Percentiles rank a stretch among this genome's conserved stretches.
Evolutionary conservation across 2,888 invertebrate species (phyloP).

Genomic region (Nephrocerus scutellatus): DNA sequence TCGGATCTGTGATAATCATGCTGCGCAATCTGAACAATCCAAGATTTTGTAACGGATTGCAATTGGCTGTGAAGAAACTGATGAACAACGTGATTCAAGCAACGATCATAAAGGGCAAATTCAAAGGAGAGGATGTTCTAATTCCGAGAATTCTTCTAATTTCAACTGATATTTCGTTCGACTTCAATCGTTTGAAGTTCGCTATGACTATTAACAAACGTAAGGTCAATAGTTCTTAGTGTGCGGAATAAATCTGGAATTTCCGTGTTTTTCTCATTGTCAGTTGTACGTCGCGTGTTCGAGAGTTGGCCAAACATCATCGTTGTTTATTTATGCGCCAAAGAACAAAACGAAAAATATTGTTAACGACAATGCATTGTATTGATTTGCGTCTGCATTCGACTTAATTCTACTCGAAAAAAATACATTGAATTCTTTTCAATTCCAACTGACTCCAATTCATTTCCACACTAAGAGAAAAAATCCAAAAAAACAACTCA

Average conservation of each 20-base stretch:
- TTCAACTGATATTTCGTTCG: background rate
- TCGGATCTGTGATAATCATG: conserved; percentile 25
- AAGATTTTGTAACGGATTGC: conserved; percentile 27
- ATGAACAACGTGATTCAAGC: conserved; percentile 28
- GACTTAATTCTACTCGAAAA: too few relatives aligned
- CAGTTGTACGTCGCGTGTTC: conserved; percentile 16
- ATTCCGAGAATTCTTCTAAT: background rate
- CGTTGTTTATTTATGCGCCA: conserved; percentile 4
- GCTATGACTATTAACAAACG: conserved; percentile 19
- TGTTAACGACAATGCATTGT: conserved; percentile 2
- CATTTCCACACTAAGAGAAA: too few relatives aligned
- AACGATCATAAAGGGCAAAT: conserved; percentile 17
- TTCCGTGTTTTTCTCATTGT: conserved; percentile 7
- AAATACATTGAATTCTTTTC: too few relatives aligned
- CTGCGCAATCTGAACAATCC: conserved; percentile 25
- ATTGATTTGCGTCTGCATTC: too few relatives aligned
- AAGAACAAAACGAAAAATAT: conserved; percentile 15
- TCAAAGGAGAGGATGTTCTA: conserved; percentile 3
- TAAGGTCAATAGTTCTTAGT: conserved; percentile 17
- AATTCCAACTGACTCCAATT: too few relatives aligned
- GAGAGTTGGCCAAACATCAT: conserved; percentile 15
- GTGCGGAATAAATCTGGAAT: conserved; percentile 12
- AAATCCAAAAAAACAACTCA: too few relatives aligned
- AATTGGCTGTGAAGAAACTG: conserved; percentile 19
- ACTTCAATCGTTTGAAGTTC: conserved; percentile 13